Evolutionary conservation across 1,140 invertebrate genomes (phyloP).

Genomic region (Tetragonula clypearis): DNA sequence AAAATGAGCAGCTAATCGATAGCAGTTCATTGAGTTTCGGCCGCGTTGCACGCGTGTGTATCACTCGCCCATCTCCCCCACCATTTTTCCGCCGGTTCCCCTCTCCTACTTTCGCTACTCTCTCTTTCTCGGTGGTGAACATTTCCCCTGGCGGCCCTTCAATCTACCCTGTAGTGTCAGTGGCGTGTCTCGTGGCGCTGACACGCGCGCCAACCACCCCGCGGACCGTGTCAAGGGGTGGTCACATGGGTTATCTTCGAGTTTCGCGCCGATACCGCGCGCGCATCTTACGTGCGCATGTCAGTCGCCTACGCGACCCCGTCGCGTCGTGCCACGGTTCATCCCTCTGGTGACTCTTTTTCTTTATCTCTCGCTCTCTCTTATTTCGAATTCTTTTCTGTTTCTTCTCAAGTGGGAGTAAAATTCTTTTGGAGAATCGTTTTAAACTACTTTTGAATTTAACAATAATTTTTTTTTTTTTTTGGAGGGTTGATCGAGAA

Average conservation of each 20-base stretch:
- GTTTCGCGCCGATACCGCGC: constrained; percentile 63
- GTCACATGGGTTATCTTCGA: constrained; percentile 75
- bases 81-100: constrained; percentile 58
- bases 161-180: constrained; percentile 18
- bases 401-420: too few species aligned
- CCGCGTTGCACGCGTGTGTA: constrained; percentile 52
- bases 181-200: background rate
- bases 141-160: constrained; percentile 13
- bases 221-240: constrained; percentile 1
- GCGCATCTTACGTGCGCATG: constrained; percentile 73
- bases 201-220: background rate
- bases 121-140: background rate
- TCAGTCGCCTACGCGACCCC: constrained; percentile 67
- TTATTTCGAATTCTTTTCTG: too few species aligned
- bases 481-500: too few species aligned
- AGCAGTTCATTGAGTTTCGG: constrained; percentile 79
- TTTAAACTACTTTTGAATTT: too few species aligned
- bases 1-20: constrained; percentile 79
- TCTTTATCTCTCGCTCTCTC: too few species aligned
- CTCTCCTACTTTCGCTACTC: background rate
- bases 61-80: constrained; percentile 7
- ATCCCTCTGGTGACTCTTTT: background rate
- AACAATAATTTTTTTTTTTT: too few species aligned
- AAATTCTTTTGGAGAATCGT: constrained; percentile 43
- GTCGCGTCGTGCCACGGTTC: too few species aligned